phyloP scores from a whole-genome alignment of 2,888 invertebrate genomes.

The Lomographa bimaculata region DNA sequence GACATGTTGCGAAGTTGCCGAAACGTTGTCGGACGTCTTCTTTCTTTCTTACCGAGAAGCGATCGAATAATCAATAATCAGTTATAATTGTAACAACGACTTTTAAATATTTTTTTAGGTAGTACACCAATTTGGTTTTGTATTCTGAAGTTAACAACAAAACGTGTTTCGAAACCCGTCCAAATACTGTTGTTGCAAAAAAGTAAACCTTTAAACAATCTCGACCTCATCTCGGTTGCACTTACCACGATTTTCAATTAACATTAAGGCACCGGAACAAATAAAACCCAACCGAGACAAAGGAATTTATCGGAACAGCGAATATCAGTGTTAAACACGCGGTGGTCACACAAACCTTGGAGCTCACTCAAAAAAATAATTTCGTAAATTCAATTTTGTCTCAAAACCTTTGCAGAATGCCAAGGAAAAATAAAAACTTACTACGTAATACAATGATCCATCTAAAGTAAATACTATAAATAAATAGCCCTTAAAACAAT shows the following conservation, averaged over 20 bases:
- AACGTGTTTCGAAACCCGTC: too few relatives aligned
- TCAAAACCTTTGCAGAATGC: slow-evolving; percentile 8
- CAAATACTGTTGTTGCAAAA: too few relatives aligned
- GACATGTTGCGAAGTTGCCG: slow-evolving; percentile 52
- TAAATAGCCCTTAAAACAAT: slow-evolving; percentile 26
- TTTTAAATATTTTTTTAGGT: too few relatives aligned
- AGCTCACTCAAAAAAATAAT: slow-evolving; percentile 13
- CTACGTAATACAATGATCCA: slow-evolving; percentile 2
- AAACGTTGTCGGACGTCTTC: slow-evolving; percentile 42
- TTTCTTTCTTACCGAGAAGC: slow-evolving; percentile 42
- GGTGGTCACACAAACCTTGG: slow-evolving; percentile 45
- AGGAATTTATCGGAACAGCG: slow-evolving; percentile 55
- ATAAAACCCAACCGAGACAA: slow-evolving; percentile 58
- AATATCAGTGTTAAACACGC: slow-evolving; percentile 44
- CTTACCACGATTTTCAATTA: slow-evolving; percentile 62
- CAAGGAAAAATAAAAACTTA: slow-evolving; percentile 5
- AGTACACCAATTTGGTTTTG: too few relatives aligned
- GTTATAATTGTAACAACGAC: slow-evolving; percentile 32
- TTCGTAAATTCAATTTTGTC: slow-evolving; percentile 10
- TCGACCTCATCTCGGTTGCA: slow-evolving; percentile 48
- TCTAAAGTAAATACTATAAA: slow-evolving; percentile 9
- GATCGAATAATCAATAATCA: slow-evolving; percentile 43
- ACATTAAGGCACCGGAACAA: slow-evolving; percentile 63
- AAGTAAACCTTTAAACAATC: slow-evolving; percentile 39
- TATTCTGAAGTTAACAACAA: too few relatives aligned